Conservation (phyloP, 2,888 invertebrate species). For the Ophion ventricosus region DNA sequence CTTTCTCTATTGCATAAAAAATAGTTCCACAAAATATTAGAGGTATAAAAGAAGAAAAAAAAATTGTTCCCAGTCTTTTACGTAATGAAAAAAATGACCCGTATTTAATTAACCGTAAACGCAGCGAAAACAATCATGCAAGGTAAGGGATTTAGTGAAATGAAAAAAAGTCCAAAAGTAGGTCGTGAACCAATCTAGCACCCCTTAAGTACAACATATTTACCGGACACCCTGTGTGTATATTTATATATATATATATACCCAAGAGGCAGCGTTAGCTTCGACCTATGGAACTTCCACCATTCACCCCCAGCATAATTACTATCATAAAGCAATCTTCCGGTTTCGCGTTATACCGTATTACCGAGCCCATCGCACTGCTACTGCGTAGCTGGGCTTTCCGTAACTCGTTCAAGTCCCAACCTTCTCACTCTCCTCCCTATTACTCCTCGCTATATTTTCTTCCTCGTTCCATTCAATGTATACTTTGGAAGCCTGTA, state of each 20-base stretch:
- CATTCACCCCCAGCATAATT: conserved; percentile 68
- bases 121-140: too few relatives aligned
- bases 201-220: not conserved
- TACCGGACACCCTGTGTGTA: not conserved
- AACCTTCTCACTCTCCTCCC: conserved; percentile 9
- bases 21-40: too few relatives aligned
- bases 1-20: too few relatives aligned
- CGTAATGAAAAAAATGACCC: too few relatives aligned
- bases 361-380: conserved; percentile 41
- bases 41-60: too few relatives aligned
- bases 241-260: conserved; percentile 14
- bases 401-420: conserved; percentile 50
- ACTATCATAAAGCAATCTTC: conserved; percentile 73
- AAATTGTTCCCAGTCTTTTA: too few relatives aligned
- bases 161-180: not conserved
- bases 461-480: conserved; percentile 23
- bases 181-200: not conserved
- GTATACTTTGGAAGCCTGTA: conserved; percentile 6
- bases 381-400: conserved; percentile 31
- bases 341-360: conserved; percentile 54
- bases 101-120: too few relatives aligned
- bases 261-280: conserved; percentile 45
- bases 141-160: too few relatives aligned
- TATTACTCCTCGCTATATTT: conserved; percentile 43
- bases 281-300: conserved; percentile 52